phyloP scores from a whole-genome alignment of 2,797 vertebrate genomes.

The Dicrostonyx torquatus region DNA sequence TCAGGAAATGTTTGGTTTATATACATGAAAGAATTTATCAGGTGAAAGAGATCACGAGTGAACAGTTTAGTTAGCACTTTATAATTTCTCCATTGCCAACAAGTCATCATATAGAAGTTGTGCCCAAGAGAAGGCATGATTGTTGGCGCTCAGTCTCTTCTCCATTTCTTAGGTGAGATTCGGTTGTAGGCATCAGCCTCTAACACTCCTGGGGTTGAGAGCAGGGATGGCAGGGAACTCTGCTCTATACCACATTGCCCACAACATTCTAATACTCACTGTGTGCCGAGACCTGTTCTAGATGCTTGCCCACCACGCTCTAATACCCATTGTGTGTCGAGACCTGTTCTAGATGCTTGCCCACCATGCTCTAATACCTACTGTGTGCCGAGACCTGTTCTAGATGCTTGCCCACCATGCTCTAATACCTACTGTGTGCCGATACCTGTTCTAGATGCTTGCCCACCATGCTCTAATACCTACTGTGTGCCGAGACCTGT shows the following conservation, averaged over 20 bases:
- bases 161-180: neutral
- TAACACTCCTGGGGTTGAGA: accelerated
- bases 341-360: too few relatives aligned
- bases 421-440: neutral
- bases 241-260: neutral
- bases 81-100: neutral
- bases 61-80: neutral
- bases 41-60: too few relatives aligned
- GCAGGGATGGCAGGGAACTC: too few relatives aligned
- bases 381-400: neutral
- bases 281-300: neutral
- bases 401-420: neutral
- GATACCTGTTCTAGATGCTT: neutral
- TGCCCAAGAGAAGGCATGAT: neutral
- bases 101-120: neutral
- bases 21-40: neutral
- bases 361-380: neutral
- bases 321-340: neutral
- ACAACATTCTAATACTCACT: neutral
- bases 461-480: neutral
- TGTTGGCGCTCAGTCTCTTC: neutral
- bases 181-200: neutral
- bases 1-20: neutral
- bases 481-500: neutral
- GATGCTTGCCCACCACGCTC: neutral